These are phyloP conservation scores for Epizoanthus fatuus DNA, from an alignment of 92 coral and sea anemone genomes.

Conservation along the genomic window DNA sequence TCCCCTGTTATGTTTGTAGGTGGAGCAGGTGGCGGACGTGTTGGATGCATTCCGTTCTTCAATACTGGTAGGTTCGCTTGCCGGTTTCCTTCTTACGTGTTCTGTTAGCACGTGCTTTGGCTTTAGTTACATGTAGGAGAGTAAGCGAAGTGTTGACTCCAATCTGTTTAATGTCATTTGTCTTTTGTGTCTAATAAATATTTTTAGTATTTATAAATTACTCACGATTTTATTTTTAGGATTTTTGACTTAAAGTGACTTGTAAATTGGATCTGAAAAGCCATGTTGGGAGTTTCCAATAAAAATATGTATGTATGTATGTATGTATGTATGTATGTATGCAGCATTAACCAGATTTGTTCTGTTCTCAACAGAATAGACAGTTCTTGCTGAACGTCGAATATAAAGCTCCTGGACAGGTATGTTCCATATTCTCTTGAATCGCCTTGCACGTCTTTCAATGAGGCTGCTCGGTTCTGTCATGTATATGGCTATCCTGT, in stretches of 20 bases:
- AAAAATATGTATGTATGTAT: no score
- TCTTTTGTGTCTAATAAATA: neutral
- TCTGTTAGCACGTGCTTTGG: no score
- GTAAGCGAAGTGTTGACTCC: neutral
- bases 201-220: no score
- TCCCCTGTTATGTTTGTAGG: slow-evolving; percentile 40
- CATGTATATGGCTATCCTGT: no score
- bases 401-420: slow-evolving; percentile 88
- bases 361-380: slow-evolving; percentile 68
- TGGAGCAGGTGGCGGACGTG: slow-evolving; percentile 88
- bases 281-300: no score
- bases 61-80: slow-evolving; percentile 70
- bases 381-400: slow-evolving; percentile 91
- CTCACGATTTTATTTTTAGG: neutral
- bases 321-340: neutral
- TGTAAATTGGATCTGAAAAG: no score
- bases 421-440: slow-evolving; percentile 22
- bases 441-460: neutral
- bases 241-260: no score
- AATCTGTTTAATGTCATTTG: neutral
- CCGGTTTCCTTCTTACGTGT: neutral
- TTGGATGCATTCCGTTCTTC: slow-evolving; percentile 80
- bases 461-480: neutral
- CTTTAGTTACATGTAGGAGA: neutral
- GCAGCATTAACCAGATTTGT: neutral